phyloP scores from a whole-genome alignment of 2,113 vertebrate genomes.

The Hemibagrus wyckioides region DNA sequence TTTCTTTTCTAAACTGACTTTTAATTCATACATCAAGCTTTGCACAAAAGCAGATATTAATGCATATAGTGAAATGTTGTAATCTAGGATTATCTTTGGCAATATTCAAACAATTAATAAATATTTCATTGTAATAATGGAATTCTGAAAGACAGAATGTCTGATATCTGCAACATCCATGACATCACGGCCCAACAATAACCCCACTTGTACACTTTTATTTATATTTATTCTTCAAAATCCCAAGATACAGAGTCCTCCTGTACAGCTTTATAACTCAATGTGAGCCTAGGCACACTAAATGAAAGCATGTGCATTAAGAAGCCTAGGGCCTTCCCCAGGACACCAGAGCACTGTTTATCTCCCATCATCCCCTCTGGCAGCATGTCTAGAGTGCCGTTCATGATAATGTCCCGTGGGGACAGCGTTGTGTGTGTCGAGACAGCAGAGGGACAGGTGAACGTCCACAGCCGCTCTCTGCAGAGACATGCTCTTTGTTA shows the following conservation, averaged over 20 bases:
- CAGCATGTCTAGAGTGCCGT: constrained; percentile 23
- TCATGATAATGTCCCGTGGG: constrained; percentile 28
- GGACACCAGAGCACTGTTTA: constrained; percentile 45
- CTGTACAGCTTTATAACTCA: neutral
- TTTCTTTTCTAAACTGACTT: neutral
- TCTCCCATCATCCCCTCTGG: constrained; percentile 40
- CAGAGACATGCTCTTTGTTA: neutral
- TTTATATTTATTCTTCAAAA: neutral
- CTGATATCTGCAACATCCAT: neutral
- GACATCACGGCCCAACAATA: neutral
- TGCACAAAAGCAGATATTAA: neutral
- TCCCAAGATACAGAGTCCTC: neutral
- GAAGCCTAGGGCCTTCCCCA: constrained; percentile 36
- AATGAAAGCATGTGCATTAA: constrained; percentile 33
- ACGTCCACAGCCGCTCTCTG: neutral
- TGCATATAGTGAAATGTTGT: neutral
- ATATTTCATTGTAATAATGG: neutral
- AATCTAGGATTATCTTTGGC: neutral
- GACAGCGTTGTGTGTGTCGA: constrained; percentile 8
- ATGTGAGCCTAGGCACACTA: neutral
- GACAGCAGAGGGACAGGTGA: constrained; percentile 27
- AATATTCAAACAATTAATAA: neutral
- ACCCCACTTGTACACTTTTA: neutral
- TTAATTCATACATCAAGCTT: neutral
- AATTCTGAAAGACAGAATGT: neutral